Percentiles rank a stretch among this genome's conserved stretches.
These are phyloP conservation scores for Lasiurus cinereus DNA, from an alignment of 2,113 vertebrate species.

Conservation along the genomic window DNA sequence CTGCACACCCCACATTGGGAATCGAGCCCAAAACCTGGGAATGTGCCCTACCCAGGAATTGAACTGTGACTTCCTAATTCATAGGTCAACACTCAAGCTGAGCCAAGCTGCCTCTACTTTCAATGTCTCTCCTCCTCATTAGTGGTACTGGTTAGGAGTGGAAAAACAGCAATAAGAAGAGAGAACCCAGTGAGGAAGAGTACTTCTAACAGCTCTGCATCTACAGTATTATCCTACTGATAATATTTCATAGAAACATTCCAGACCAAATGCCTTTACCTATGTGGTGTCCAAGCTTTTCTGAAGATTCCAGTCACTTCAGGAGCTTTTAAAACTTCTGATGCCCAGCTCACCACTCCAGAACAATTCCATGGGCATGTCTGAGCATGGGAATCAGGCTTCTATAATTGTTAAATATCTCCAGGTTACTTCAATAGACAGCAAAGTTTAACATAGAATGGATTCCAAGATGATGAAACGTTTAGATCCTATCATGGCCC, in stretches of 20 bases:
- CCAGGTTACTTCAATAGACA: not conserved
- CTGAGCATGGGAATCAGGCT: not conserved
- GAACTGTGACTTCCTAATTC: too few species aligned
- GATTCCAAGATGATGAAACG: not conserved
- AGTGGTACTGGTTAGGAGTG: not conserved
- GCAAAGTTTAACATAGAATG: not conserved
- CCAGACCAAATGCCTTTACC: not conserved
- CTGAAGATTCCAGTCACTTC: not conserved
- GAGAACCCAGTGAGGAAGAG: not conserved
- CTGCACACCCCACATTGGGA: too few species aligned
- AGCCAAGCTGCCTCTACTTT: too few species aligned
- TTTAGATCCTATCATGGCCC: not conserved
- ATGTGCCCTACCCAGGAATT: too few species aligned
- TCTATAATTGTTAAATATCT: not conserved
- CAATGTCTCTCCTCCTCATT: not conserved
- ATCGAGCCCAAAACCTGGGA: too few species aligned
- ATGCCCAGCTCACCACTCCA: not conserved
- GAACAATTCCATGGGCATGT: not conserved
- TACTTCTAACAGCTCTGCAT: not conserved
- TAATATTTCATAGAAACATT: not conserved
- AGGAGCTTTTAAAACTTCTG: slow-evolving; percentile 33
- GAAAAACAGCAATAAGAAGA: not conserved
- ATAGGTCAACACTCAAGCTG: too few species aligned
- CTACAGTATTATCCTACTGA: not conserved
- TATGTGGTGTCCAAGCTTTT: not conserved